Base-by-base conservation (phyloP, 1,140 invertebrate species). In the Halesus radiatus region DNA sequence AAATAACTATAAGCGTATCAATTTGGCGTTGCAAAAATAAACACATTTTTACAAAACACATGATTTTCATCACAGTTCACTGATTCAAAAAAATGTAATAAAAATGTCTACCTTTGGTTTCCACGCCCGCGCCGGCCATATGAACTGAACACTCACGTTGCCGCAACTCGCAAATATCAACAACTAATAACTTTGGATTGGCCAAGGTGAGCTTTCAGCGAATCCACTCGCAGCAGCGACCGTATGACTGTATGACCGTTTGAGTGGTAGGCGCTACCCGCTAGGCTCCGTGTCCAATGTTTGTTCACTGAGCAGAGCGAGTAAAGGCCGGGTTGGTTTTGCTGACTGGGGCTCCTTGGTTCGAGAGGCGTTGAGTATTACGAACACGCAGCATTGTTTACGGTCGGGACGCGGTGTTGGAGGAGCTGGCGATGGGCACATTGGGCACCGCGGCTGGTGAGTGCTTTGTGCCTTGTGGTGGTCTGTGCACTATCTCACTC, bases 331-430 rank as follows among this genome's bases (percentile, higher is more conserved):
- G 37, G 37, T 10, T 45, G 37, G 37, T 13, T 10, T 45, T 8
- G 37, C 37, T 13, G 37, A 45, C 37, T 45, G 37, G 37, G 37
- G 0, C 37, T 45, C 37, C 37, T 45, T n/a, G 29, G 26, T 3
- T 15, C 62, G 29, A 64, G 20, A 23, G 4, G 29, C 8, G 22
- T 66, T n/a, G 68, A 52, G 50, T 52, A 52, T 52, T 72, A 15
- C 45, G 50, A 50, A 45, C 37, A 72, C 68, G 50, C 68, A 26
- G 26, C 60, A 72, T 72, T 72, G 68, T 72, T 72, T 72, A 72
- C 66, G 3, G 20, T 66, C 15, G 10, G 26, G 29, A 66, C 62
- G 62, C 62, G 7, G 18, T 7, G 56, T 16, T 66, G 62, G 4
- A 32, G 62, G 22, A 22, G 62, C 62, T 29, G 62, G 10, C 62